Conservation (phyloP, 2,113 vertebrate species). For the Tyrannus savana region DNA sequence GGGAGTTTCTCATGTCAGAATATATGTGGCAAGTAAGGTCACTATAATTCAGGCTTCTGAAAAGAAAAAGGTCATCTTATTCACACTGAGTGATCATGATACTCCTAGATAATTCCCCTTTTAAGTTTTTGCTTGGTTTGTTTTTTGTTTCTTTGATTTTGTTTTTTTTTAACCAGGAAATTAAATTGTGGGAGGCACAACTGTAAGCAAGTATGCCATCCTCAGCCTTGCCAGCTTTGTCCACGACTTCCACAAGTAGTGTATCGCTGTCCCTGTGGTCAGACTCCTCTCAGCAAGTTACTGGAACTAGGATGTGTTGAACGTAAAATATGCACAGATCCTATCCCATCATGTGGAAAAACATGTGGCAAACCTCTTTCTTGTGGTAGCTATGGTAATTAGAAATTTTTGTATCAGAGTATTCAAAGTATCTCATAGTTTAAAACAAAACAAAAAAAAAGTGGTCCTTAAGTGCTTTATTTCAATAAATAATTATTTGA, state of each 20-base stretch:
- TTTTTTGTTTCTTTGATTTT: not conserved
- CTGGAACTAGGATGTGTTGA: constrained; percentile 89
- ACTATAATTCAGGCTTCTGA: not conserved
- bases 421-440: not conserved
- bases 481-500: not conserved
- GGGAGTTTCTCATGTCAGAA: constrained; percentile 92
- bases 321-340: constrained; percentile 87
- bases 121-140: not conserved
- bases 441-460: not conserved
- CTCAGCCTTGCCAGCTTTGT: constrained; percentile 85
- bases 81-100: not conserved
- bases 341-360: constrained; percentile 92
- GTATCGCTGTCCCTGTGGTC: constrained; percentile 88
- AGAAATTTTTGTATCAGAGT: not conserved
- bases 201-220: constrained; percentile 89
- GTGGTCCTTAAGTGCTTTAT: not conserved
- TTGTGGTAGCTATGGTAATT: constrained; percentile 90
- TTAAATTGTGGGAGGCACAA: constrained; percentile 88
- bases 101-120: not conserved
- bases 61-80: not conserved
- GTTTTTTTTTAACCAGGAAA: constrained; percentile 68
- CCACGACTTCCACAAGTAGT: constrained; percentile 86
- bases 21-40: constrained; percentile 89
- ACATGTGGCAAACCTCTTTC: constrained; percentile 90
- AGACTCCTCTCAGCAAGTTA: constrained; percentile 89